Evolutionary conservation across 2,888 invertebrate genomes (phyloP), one percentile per base, ranked within the genome.

Genomic region (Sisyra terminalis): DNA sequence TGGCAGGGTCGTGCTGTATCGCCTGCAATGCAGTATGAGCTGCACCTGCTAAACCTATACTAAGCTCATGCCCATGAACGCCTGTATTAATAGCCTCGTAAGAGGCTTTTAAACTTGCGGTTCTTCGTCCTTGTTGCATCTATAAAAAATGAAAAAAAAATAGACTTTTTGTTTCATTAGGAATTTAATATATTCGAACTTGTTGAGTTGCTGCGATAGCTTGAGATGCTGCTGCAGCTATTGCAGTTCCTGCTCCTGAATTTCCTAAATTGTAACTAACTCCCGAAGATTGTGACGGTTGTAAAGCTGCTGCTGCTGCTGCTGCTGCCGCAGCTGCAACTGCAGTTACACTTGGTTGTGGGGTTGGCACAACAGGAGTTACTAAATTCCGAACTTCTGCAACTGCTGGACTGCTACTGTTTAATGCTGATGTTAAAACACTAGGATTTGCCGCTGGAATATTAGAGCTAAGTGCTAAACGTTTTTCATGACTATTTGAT

Each of bases 141-240:
- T 87, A 64, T 30, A 11, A 29, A 47, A 46, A 51, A 46, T 42
- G 46, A 46, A 46, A 49, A n/a, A n/a, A n/a, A n/a, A n/a, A n/a
- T n/a, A n/a, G n/a, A n/a, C n/a, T n/a, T n/a, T n/a, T n/a, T n/a
- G n/a, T n/a, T n/a, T n/a, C n/a, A n/a, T n/a, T n/a, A n/a, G n/a
- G n/a, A n/a, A n/a, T n/a, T 6, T 6, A 39, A 39, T 9, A 29
- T 8, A 13, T 13, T 29, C 30, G 14, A 57, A 78, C 78, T 70
- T 86, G 86, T 55, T 94, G 93, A 2, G 96, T 94, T 1, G 92
- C 92, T 4, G 88, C 92, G 46, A 96, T 93, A 0, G 94, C 94
- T 59, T 94, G 92, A 15, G 90, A 90, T 1, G 93, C 94, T 1
- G 94, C 93, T 0, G 86, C 89, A 0, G 88, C 92, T 44, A 94